A percentile compares a stretch with the other conserved stretches of the same genome.
These are phyloP conservation scores for Oedothorax gibbosus DNA, from an alignment of 1,140 invertebrate genomes.

Conservation along the genomic window DNA sequence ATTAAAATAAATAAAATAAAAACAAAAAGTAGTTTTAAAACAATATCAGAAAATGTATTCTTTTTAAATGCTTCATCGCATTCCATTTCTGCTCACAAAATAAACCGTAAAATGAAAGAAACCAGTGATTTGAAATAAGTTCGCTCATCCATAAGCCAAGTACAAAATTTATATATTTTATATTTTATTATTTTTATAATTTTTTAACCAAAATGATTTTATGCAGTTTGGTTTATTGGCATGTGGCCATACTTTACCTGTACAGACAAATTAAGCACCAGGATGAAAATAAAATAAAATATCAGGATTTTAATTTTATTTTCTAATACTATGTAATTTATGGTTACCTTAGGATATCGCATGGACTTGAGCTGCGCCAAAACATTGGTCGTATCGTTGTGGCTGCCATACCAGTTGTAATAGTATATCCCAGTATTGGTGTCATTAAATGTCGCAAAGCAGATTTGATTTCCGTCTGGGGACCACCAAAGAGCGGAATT, in stretches of 20 bases:
- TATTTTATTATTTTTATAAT: too few relatives aligned
- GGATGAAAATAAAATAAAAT: neutral
- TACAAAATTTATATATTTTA: too few relatives aligned
- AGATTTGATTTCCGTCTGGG: conserved; percentile 82
- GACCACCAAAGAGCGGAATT: conserved; percentile 92
- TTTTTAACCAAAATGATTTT: too few relatives aligned
- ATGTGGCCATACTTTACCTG: neutral
- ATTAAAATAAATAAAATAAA: too few relatives aligned
- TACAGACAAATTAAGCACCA: neutral
- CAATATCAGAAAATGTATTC: too few relatives aligned
- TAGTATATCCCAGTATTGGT: conserved; percentile 81
- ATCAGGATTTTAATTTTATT: neutral
- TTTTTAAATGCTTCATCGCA: too few relatives aligned
- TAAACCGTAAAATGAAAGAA: too few relatives aligned
- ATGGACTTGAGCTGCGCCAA: conserved; percentile 86
- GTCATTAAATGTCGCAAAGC: conserved; percentile 92
- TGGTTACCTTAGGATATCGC: conserved; percentile 84
- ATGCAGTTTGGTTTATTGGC: neutral
- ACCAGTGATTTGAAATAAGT: too few relatives aligned
- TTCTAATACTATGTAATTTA: too few relatives aligned
- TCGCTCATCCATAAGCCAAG: too few relatives aligned
- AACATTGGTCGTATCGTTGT: conserved; percentile 70
- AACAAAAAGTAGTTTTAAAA: too few relatives aligned
- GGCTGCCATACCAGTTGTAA: conserved; percentile 78
- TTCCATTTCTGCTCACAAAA: too few relatives aligned